Conservation (phyloP, 2,113 vertebrate genomes). For the Brachyhypopomus occidentalis region DNA sequence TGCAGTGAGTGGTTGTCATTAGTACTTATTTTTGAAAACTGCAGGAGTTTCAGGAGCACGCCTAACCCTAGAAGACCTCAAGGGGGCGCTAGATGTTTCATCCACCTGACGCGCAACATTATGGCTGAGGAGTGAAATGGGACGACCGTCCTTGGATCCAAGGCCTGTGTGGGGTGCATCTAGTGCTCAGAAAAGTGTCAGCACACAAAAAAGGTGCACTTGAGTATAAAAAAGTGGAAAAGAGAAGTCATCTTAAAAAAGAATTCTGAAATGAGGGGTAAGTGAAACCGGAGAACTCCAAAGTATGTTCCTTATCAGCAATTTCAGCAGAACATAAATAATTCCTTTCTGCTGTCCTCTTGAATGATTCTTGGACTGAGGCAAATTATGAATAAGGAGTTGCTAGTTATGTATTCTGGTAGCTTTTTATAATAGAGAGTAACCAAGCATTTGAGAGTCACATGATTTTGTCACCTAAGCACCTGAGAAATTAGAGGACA, state of each 20-base stretch:
- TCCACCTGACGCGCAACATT: neutral
- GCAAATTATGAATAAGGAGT: too few relatives aligned
- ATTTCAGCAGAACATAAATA: neutral
- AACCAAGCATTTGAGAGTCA: too few relatives aligned
- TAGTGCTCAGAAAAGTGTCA: neutral
- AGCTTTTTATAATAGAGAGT: too few relatives aligned
- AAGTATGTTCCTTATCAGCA: neutral
- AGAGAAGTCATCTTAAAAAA: neutral
- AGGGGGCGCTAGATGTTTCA: neutral
- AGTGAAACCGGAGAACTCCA: neutral
- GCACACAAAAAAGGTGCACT: neutral
- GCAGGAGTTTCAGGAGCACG: slow-evolving; percentile 3
- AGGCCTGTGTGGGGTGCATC: neutral
- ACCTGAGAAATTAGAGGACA: too few relatives aligned
- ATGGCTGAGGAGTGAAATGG: neutral
- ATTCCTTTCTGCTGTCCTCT: neutral
- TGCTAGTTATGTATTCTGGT: too few relatives aligned
- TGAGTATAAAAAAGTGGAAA: too few relatives aligned
- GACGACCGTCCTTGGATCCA: neutral
- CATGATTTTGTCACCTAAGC: too few relatives aligned
- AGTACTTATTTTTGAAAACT: slow-evolving; percentile 31
- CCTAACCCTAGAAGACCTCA: neutral
- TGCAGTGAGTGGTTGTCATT: slow-evolving; percentile 15
- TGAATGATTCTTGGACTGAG: too few relatives aligned
- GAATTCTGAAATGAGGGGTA: neutral